Evolutionary conservation across 1,140 invertebrate genomes (phyloP), one percentile per base, ranked within the genome.

Genomic region (Danaus plexippus): DNA sequence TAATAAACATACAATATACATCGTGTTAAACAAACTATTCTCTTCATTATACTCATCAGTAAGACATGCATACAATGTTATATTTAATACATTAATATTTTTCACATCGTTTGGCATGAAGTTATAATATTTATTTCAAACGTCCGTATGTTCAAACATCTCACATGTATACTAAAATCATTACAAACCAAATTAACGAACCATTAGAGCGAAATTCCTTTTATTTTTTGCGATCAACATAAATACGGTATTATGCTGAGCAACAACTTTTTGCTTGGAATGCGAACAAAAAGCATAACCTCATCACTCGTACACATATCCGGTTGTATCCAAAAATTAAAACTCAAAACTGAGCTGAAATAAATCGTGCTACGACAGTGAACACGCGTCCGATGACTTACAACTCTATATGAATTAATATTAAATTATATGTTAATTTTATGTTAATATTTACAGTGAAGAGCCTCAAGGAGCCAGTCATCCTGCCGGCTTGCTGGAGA

Each of bases 151-250:
- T 32, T 32, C 5, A 32, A 32, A 32, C 22, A 32, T 6, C 2
- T 32, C 2, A 32, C 2, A 32, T 32, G 22, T 32, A 32, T 6
- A 32, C 22, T 32, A 32, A 32, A 32, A 32, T 32, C 22, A 32
- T 32, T 32, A 71, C 67, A 61, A 58, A 66, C 67, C 69, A 81
- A 82, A 80, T 80, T 76, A 79, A 74, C 73, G 64, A 78, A 69
- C 80, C 76, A 82, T 82, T 77, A 80, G 69, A 76, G 63, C 72
- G 69, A 77, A 80, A 80, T 85, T 76, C 75, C 73, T 57, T 59
- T 60, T 50, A 64, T 73, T 86, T 84, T 85, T 84, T 83, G 77
- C 69, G 63, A 62, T 49, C 47, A 59, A 69, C 69, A 77, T 71
- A 80, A 73, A 76, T 69, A 80, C 72, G 70, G 67, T 70, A 78